Percentiles rank a stretch among this genome's conserved stretches.
Conservation (phyloP, 2,113 vertebrate genomes). For the Toxostoma redivivum region DNA sequence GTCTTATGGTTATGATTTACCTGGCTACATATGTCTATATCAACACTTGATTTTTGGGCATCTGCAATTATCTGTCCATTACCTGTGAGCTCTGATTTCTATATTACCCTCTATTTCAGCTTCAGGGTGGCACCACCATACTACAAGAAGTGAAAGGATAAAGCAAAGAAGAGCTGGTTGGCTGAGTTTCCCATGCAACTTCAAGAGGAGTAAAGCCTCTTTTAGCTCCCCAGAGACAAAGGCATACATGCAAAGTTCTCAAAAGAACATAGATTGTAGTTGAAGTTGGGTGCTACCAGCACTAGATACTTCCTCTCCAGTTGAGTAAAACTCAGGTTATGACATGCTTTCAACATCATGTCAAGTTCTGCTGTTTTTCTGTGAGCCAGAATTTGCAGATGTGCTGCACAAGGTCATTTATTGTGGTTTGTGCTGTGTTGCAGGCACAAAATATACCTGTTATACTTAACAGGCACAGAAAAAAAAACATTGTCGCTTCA, state of each 20-base stretch:
- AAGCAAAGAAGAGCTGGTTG: background rate
- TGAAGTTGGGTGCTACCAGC: background rate
- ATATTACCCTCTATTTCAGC: background rate
- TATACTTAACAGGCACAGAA: background rate
- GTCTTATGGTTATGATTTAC: background rate
- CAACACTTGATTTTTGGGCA: background rate
- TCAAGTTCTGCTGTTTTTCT: background rate
- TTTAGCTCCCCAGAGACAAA: background rate
- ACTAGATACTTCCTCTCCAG: background rate
- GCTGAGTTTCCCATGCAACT: background rate
- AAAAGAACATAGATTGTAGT: background rate
- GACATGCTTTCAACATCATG: background rate
- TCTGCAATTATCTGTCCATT: background rate
- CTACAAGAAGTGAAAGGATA: background rate
- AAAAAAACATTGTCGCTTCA: background rate
- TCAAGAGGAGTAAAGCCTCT: background rate
- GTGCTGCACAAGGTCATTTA: background rate
- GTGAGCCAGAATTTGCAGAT: background rate
- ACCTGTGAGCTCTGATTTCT: background rate
- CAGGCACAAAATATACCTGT: background rate
- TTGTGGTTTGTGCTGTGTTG: fast-evolving
- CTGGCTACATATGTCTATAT: background rate
- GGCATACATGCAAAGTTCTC: background rate
- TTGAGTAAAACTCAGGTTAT: background rate
- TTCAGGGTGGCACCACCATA: background rate